Evolutionary conservation across 2,113 vertebrate species (phyloP), one percentile per base, ranked within the genome.

Genomic region (Dryoscopus gambensis): DNA sequence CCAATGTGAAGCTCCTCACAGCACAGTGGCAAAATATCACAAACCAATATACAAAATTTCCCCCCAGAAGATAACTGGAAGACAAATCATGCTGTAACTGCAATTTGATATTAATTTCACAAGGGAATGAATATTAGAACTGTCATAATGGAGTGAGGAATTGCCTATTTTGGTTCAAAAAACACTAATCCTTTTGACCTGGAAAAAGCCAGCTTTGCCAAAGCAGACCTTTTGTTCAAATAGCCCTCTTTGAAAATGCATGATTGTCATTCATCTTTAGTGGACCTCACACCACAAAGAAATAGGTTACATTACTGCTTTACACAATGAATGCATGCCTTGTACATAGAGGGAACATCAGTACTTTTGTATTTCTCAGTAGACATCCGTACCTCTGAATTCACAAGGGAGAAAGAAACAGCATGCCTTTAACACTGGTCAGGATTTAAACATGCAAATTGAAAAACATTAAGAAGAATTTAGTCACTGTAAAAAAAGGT

Each of bases 21-120:
- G 56, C 27, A 71, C 22, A 91, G 55, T 35, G 46, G 44, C 56
- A 84, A 92, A 93, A 60, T 47, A 76, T 53, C 39, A 80, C 69
- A 88, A 91, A 39, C 8, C 37, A 78, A 75, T 68, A 93, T 33
- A 74, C 14, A 90, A 52, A 53, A 89, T 65, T 39, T 46, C 37
- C 17, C 35, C 39, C 52, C 62, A 57, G 12, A 79, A 93, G 65
- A 86, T 83, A 94, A 91, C 1, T 90, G 65, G 69, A 96, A 93
- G 52, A 77, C 60, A 83, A 84, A 59, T 79, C 91, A 77, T 50
- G 37, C 42, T 84, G 68, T 7, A 21, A 78, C 47, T 91, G 75
- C 68, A 92, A 84, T 92, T 96, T 92, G 55, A 33, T 93, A 95
- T 74, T 95, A 94, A 91, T 87, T 96, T 95, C 94, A 92, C 84